phyloP scores from a whole-genome alignment of 2,113 vertebrate species.

The Albula glossodonta region DNA sequence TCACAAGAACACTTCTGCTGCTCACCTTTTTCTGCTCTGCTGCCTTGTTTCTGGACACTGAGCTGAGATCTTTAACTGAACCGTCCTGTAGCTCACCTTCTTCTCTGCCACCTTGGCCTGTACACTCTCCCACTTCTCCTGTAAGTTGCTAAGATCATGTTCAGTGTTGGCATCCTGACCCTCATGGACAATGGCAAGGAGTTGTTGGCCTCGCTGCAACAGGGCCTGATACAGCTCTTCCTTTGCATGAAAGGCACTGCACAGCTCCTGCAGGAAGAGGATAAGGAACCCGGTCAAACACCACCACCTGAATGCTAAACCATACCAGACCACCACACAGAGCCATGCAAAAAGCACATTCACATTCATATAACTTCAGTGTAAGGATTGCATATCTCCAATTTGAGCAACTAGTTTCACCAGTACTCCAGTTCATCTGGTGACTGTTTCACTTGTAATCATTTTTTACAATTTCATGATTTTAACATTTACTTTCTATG shows the following conservation, averaged over 20 bases:
- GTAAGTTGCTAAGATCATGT: slow-evolving; percentile 88
- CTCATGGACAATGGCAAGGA: slow-evolving; percentile 77
- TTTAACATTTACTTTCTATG: too few relatives aligned
- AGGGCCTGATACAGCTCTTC: slow-evolving; percentile 83
- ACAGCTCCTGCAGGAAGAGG: slow-evolving; percentile 81
- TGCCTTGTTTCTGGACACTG: too few relatives aligned
- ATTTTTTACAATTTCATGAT: too few relatives aligned
- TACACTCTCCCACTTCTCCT: slow-evolving; percentile 91
- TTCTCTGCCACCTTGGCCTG: slow-evolving; percentile 86
- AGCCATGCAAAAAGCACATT: neutral
- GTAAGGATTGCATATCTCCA: too few relatives aligned
- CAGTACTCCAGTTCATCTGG: too few relatives aligned
- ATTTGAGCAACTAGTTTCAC: too few relatives aligned
- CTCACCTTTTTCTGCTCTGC: neutral
- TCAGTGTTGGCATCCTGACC: slow-evolving; percentile 87
- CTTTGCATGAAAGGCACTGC: slow-evolving; percentile 83
- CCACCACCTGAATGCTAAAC: neutral
- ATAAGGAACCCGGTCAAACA: neutral
- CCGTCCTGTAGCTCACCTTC: slow-evolving; percentile 73
- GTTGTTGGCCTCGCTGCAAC: slow-evolving; percentile 83
- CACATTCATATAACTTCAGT: neutral
- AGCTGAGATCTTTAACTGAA: neutral
- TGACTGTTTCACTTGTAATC: too few relatives aligned
- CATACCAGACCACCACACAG: neutral
- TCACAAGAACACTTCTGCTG: too few relatives aligned